Percentiles rank a stretch among this genome's conserved stretches.
Conservation (phyloP, 2,888 invertebrate species). For the Eupithecia centaureata region DNA sequence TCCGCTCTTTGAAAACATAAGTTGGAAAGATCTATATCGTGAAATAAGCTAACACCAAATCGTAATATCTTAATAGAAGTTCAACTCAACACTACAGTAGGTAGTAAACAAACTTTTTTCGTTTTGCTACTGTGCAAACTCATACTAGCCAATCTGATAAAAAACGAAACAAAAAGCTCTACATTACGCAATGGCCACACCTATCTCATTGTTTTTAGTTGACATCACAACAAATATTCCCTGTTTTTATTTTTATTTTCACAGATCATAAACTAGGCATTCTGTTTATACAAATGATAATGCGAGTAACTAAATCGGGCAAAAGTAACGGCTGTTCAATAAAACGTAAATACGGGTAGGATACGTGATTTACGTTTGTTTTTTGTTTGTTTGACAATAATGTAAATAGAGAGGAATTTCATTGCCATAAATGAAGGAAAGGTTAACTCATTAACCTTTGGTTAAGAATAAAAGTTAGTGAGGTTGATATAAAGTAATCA, state of each 20-base stretch:
- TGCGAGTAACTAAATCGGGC: slow-evolving; percentile 20
- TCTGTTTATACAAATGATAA: slow-evolving; percentile 28
- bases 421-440: background rate
- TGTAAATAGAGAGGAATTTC: background rate
- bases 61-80: too few relatives aligned
- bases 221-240: background rate
- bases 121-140: too few relatives aligned
- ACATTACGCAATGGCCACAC: background rate
- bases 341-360: background rate
- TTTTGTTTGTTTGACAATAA: background rate
- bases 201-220: background rate
- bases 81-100: too few relatives aligned
- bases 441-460: background rate
- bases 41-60: too few relatives aligned
- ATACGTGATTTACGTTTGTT: background rate
- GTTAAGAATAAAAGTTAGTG: background rate
- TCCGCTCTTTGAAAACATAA: too few relatives aligned
- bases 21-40: too few relatives aligned
- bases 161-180: background rate
- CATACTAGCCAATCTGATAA: too few relatives aligned
- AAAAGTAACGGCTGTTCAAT: background rate
- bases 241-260: slow-evolving; percentile 7
- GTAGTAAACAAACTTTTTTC: too few relatives aligned
- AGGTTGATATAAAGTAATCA: background rate
- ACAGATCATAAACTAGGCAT: slow-evolving; percentile 8